Evolutionary conservation across 2,888 invertebrate species (phyloP).

Genomic region (Eupithecia centaureata): DNA sequence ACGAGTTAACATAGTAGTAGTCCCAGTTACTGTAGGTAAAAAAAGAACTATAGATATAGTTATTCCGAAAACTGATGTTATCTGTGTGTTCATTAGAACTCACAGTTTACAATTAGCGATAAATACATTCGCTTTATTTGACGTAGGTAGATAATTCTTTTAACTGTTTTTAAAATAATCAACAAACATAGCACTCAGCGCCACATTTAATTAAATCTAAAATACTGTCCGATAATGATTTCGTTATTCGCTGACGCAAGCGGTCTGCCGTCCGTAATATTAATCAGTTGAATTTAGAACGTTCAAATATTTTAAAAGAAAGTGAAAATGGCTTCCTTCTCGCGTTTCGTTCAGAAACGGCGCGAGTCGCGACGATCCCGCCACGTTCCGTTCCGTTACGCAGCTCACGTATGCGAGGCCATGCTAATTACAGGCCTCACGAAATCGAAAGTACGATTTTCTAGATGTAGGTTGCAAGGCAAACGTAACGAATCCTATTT

Average conservation of each 20-base stretch:
- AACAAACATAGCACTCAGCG: slow-evolving; percentile 12
- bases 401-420: slow-evolving; percentile 75
- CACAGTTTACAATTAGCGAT: not conserved
- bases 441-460: slow-evolving; percentile 78
- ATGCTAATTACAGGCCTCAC: slow-evolving; percentile 80
- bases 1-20: too few relatives aligned
- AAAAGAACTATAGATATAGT: not conserved
- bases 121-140: not conserved
- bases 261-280: slow-evolving; percentile 55
- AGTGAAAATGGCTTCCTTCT: slow-evolving; percentile 72
- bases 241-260: slow-evolving; percentile 57
- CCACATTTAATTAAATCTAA: slow-evolving; percentile 39
- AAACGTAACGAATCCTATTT: slow-evolving; percentile 60
- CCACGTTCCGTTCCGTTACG: slow-evolving; percentile 74
- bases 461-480: slow-evolving; percentile 67
- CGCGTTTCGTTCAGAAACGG: slow-evolving; percentile 41
- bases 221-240: slow-evolving; percentile 45
- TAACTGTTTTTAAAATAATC: slow-evolving; percentile 7
- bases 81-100: too few relatives aligned
- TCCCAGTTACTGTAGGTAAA: not conserved
- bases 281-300: slow-evolving; percentile 69
- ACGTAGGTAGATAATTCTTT: slow-evolving; percentile 1
- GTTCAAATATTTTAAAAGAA: slow-evolving; percentile 75
- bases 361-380: slow-evolving; percentile 54
- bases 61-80: not conserved